Percentiles rank a stretch among this genome's conserved stretches.
Conservation (phyloP, 2,888 invertebrate genomes). For the Stomorhina lunata region DNA sequence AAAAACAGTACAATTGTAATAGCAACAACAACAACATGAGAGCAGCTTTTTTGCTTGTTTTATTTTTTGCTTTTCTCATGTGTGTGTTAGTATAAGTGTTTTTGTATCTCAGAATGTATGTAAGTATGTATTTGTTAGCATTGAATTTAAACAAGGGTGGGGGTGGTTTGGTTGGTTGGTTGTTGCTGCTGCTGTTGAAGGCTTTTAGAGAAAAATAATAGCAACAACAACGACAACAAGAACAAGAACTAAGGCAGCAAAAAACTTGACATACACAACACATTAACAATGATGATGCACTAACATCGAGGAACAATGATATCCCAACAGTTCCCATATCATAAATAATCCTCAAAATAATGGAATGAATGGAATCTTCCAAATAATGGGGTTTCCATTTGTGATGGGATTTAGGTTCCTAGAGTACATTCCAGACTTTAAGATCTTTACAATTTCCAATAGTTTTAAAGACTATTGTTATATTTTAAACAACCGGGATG, state of each 20-base stretch:
- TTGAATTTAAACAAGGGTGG: slow-evolving; percentile 64
- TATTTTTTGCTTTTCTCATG: not conserved
- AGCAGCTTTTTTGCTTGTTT: slow-evolving; percentile 53
- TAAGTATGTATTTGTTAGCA: too few species aligned
- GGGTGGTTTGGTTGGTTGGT: not conserved
- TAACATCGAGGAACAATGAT: slow-evolving; percentile 8
- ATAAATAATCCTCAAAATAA: too few species aligned
- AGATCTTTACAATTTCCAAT: too few species aligned
- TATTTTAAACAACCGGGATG: too few species aligned
- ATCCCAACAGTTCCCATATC: too few species aligned
- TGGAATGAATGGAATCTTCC: too few species aligned
- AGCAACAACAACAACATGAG: slow-evolving; percentile 56
- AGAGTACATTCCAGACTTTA: too few species aligned
- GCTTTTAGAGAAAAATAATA: slow-evolving; percentile 41
- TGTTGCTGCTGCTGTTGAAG: slow-evolving; percentile 40
- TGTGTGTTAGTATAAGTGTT: not conserved
- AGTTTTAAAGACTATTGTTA: too few species aligned
- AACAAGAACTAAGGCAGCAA: slow-evolving; percentile 59
- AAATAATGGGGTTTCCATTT: too few species aligned
- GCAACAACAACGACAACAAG: slow-evolving; percentile 47
- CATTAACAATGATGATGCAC: slow-evolving; percentile 39
- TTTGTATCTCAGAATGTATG: not conserved
- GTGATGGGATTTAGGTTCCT: too few species aligned
- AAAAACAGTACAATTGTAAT: slow-evolving; percentile 49
- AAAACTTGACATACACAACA: slow-evolving; percentile 57